A percentile compares a stretch with the other conserved stretches of the same genome.
These are phyloP conservation scores for Harpalus rufipes DNA, from an alignment of 2,888 invertebrate genomes.

Conservation along the genomic window DNA sequence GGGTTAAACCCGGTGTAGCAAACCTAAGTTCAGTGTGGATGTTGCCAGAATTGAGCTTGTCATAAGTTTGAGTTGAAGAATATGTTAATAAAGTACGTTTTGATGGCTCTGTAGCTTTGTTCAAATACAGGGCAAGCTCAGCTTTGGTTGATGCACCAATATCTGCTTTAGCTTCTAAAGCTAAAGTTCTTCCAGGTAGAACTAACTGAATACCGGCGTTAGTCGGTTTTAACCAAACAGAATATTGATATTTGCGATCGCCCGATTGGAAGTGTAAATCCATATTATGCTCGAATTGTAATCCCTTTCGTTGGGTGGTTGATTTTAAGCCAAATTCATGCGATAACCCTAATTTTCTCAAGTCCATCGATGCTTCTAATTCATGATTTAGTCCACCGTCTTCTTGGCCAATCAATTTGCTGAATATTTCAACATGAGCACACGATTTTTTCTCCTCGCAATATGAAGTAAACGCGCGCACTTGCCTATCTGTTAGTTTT, in stretches of 20 bases:
- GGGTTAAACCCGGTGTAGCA: constrained; percentile 83
- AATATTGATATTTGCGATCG: constrained; percentile 85
- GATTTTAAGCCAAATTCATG: constrained; percentile 87
- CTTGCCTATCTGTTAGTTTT: constrained; percentile 86
- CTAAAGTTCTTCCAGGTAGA: constrained; percentile 84
- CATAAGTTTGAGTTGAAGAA: constrained; percentile 69
- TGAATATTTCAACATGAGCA: constrained; percentile 85
- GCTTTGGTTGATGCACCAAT: constrained; percentile 71
- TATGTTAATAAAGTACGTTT: constrained; percentile 78
- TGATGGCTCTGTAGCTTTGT: constrained; percentile 85
- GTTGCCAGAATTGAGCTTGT: constrained; percentile 77
- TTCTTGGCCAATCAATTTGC: constrained; percentile 80
- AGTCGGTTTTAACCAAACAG: constrained; percentile 82
- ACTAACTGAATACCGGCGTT: constrained; percentile 83
- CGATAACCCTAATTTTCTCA: constrained; percentile 86
- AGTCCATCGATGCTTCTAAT: constrained; percentile 83
- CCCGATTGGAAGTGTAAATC: constrained; percentile 86
- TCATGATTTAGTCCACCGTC: constrained; percentile 81
- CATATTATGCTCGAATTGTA: constrained; percentile 82
- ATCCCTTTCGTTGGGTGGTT: constrained; percentile 81
- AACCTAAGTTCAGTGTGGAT: constrained; percentile 81
- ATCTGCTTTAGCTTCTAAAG: constrained; percentile 79
- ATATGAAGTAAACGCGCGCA: constrained; percentile 84
- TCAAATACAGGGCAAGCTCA: constrained; percentile 83
- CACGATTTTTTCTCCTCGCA: constrained; percentile 90